Conservation (phyloP, 2,113 vertebrate genomes). For the Neolamprologus modestus region DNA sequence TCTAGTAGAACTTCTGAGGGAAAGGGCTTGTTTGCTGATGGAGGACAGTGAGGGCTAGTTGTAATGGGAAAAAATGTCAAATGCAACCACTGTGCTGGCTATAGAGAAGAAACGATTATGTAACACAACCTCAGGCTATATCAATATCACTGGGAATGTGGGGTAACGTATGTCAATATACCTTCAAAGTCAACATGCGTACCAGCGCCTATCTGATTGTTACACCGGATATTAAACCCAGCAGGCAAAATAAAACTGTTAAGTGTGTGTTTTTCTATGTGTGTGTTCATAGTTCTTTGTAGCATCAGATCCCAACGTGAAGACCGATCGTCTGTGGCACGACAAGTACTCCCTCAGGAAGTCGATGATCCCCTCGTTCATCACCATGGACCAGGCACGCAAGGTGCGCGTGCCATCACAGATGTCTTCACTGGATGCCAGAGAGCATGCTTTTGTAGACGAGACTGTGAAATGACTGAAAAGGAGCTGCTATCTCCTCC, state of each 20-base stretch:
- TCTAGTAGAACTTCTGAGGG: background rate
- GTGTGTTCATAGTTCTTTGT: conserved; percentile 84
- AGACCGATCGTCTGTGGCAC: conserved; percentile 94
- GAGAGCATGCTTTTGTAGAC: background rate
- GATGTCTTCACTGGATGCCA: background rate
- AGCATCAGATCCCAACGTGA: conserved; percentile 94
- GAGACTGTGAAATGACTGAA: background rate
- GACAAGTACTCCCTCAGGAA: conserved; percentile 96
- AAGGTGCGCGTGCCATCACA: conserved; percentile 74
- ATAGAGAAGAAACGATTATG: background rate
- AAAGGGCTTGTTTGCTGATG: background rate
- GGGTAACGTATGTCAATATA: background rate
- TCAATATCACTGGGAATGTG: background rate
- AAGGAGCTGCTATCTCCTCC: background rate
- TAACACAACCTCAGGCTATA: background rate
- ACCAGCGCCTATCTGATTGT: background rate
- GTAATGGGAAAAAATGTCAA: too few species aligned
- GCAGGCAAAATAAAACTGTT: background rate
- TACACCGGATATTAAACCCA: background rate
- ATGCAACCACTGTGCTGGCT: background rate
- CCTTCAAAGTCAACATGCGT: background rate
- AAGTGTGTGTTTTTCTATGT: background rate
- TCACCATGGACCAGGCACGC: conserved; percentile 93
- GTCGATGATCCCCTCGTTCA: conserved; percentile 96
- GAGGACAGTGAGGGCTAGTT: background rate